Evolutionary conservation across 92 coral and sea anemone species (phyloP), one percentile per base, ranked within the genome.

Genomic region (Bergia puertoricense): DNA sequence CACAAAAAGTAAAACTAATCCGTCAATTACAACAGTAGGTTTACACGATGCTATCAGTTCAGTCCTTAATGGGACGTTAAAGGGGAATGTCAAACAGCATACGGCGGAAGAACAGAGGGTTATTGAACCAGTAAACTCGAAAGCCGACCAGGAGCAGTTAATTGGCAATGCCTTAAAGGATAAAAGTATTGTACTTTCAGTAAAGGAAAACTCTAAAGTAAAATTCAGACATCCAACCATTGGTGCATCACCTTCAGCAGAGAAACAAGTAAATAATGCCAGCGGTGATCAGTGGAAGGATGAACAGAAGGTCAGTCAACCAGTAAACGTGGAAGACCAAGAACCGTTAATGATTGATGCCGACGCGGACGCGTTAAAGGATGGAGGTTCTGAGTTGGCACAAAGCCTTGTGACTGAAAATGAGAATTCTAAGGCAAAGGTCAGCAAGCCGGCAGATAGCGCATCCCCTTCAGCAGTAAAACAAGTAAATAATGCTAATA

Each of bases 361-460:
- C 54, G 80, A 76, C 10, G 77, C 77, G 20, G 80, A 76, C 10
- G 77, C 77, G 20, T 37, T 48, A 15, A 39, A 46, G 75, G 87
- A 84, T 22, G 37, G 37, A 46, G 62, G 75, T 48, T 30, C 9
- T 46, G 20, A 48, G 7, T 0, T 11, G 11, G 3, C 30, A 8
- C 14, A 66, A 44, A 82, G 56, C 40, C 18, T 1, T 8, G 41
- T 41, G 41, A 48, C 40, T 82, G 43, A 40, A 46, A 69, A 46
- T 4, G 79, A 13, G 0, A 69, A 15, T 6, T 11, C 45, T 20
- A 43, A 41, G 11, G 44, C 66, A 71, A 37, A 2, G 62, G 13
- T 46, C 1, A 84, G 23, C 1, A 84, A 71, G 48, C 37, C 51
- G 3, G 39, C 43, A 11, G 78, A 23, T 71, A 48, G 68, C 10